Base-by-base conservation (phyloP, 2,113 vertebrate genomes). In the Etheostoma cragini region DNA sequence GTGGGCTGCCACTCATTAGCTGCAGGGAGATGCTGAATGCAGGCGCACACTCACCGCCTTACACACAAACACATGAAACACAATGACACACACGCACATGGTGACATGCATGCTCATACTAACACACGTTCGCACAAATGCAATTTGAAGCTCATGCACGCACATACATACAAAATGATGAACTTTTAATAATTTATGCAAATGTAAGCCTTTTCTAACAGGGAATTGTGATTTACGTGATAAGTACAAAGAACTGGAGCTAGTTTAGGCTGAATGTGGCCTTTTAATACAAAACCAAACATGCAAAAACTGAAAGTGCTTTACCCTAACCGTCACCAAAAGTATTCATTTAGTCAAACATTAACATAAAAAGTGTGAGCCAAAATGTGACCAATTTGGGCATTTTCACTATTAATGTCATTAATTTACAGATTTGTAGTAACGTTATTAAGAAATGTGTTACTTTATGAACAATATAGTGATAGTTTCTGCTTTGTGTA, bases 1-100 rank as follows among this genome's bases (percentile, higher is more conserved):
- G 94, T 93, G 94, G 94, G 90, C 92, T 85, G 89, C 92, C 86
- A 93, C 93, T 94, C 92, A 94, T 94, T 94, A 95, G 93, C 93
- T 89, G 91, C 89, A 91, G 88, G 85, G 92, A 93, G 85, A 90
- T 61, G 84, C 78, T 92, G 91, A 94, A 92, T 92, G 91, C 89
- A 88, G 88, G 87, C 81, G 61, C 90, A 91, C 91, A 93, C 87
- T 90, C 90, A 80, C 75, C 17, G 49, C 80, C 78, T 56, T 73
- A 78, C 74, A 56, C 52, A 14, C 85, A 83, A 81, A 88, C 85
- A 81, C 81, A 81, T 6, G 50, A 46, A 81, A 85, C 89, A 93
- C 89, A 93, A 89, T 89, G 84, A 87, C 74, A 53, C 72, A 89
- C 76, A 90, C 85, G 69, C 78, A 82, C 72, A 52, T 62, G 78